A percentile compares a stretch with the other conserved stretches of the same genome.
Evolutionary conservation across 2,113 vertebrate species (phyloP).

Genomic region (Prunella himalayana): DNA sequence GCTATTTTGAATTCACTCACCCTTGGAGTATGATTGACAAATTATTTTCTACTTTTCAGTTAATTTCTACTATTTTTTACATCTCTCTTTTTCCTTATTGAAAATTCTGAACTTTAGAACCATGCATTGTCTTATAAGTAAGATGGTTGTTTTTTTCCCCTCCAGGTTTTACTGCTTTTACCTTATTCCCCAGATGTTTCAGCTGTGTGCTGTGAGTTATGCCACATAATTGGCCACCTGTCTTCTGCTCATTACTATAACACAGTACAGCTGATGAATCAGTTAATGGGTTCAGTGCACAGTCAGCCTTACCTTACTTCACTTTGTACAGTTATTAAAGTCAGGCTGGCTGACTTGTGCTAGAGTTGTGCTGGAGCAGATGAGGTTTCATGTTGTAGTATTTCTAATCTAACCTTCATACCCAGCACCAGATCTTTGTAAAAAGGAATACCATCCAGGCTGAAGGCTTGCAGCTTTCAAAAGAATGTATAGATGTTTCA

Average conservation of each 20-base stretch:
- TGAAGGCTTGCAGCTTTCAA: background rate
- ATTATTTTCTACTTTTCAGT: background rate
- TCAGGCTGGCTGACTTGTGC: background rate
- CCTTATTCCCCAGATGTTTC: background rate
- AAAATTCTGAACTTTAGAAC: background rate
- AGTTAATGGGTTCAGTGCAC: background rate
- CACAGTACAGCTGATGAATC: background rate
- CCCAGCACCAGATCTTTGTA: background rate
- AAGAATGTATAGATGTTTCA: background rate
- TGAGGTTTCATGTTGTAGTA: background rate
- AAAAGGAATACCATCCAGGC: background rate
- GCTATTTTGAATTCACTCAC: background rate
- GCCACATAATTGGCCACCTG: background rate
- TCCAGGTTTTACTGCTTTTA: background rate
- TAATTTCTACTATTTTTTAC: background rate
- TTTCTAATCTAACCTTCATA: background rate
- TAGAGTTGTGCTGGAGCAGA: background rate
- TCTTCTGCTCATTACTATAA: background rate
- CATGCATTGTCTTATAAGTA: background rate
- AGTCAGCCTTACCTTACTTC: background rate
- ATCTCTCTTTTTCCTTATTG: background rate
- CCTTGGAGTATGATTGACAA: background rate
- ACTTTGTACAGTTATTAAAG: background rate
- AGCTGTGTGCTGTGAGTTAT: background rate
- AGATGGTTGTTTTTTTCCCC: background rate